A percentile compares a stretch with the other conserved stretches of the same genome.
These are phyloP conservation scores for Brachyalestes nurse DNA, from an alignment of 2,797 vertebrate genomes.

Conservation along the genomic window DNA sequence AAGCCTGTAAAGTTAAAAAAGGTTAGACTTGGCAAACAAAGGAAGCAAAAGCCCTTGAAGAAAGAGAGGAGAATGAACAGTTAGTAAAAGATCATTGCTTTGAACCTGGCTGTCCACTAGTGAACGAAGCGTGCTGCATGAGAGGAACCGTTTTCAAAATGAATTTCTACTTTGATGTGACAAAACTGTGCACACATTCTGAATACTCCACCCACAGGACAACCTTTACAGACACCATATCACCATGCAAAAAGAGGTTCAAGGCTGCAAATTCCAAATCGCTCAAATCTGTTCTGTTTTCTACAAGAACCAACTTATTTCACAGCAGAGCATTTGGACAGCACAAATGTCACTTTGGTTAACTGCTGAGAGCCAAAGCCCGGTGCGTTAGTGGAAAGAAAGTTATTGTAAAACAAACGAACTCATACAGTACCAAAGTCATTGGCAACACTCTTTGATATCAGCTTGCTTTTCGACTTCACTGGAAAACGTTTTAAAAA, in stretches of 20 bases:
- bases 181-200: background rate
- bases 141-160: background rate
- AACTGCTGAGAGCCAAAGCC: constrained; percentile 74
- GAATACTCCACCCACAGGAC: constrained; percentile 15
- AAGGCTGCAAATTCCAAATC: background rate
- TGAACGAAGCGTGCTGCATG: constrained; percentile 3
- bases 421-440: constrained; percentile 95
- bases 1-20: constrained; percentile 68
- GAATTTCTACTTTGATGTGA: background rate
- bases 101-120: constrained; percentile 11
- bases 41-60: constrained; percentile 17
- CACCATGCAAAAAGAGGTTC: background rate
- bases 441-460: constrained; percentile 98
- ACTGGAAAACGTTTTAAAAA: constrained; percentile 87
- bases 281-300: background rate
- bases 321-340: background rate
- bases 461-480: constrained; percentile 95
- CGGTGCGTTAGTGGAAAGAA: constrained; percentile 78
- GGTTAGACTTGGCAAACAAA: constrained; percentile 57
- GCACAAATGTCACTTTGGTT: constrained; percentile 63
- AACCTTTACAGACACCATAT: constrained; percentile 9
- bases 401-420: constrained; percentile 66
- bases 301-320: constrained; percentile 10
- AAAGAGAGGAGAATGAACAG: constrained; percentile 22
- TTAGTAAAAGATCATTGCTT: constrained; percentile 28